A percentile compares a stretch with the other conserved stretches of the same genome.
Evolutionary conservation across 2,888 invertebrate species (phyloP).

Genomic region (Drosophila mercatorum): DNA sequence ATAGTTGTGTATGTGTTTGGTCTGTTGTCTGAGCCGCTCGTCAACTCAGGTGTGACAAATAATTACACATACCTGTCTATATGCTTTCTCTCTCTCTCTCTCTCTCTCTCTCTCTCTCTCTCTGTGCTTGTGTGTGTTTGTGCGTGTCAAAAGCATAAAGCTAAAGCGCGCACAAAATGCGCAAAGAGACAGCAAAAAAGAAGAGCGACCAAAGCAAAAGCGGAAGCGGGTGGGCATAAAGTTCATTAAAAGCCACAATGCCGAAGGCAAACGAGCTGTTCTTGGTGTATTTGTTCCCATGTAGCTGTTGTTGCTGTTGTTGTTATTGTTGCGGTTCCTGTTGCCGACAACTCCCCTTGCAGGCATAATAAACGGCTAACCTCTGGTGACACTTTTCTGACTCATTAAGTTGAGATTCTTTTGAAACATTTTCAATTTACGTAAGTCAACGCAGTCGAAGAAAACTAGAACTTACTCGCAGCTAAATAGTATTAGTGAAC

Average conservation of each 20-base stretch:
- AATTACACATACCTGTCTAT: constrained; percentile 78
- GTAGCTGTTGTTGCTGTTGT: constrained; percentile 9
- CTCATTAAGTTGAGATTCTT: constrained; percentile 56
- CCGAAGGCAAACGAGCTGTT: constrained; percentile 46
- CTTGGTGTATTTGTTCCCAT: background rate
- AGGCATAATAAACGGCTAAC: constrained; percentile 13
- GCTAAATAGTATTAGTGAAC: too few relatives aligned
- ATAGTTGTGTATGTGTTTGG: constrained; percentile 9
- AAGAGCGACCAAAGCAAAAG: constrained; percentile 20
- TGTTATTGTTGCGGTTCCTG: constrained; percentile 13
- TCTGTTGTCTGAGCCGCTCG: constrained; percentile 56
- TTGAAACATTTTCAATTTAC: constrained; percentile 13
- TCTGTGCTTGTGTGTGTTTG: constrained; percentile 19
- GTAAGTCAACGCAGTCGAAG: background rate
- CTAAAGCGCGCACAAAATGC: constrained; percentile 64
- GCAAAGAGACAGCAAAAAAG: constrained; percentile 57
- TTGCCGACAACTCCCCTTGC: constrained; percentile 3
- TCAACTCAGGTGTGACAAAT: constrained; percentile 84
- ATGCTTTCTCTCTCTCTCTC: constrained; percentile 5
- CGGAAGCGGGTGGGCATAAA: constrained; percentile 55
- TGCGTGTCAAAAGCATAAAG: constrained; percentile 64
- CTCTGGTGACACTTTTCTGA: constrained; percentile 70
- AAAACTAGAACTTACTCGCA: background rate
- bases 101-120: constrained; percentile 20
- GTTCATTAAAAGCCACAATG: constrained; percentile 76